Base-by-base conservation (phyloP, 2,113 vertebrate genomes). In the Xenopus borealis region DNA sequence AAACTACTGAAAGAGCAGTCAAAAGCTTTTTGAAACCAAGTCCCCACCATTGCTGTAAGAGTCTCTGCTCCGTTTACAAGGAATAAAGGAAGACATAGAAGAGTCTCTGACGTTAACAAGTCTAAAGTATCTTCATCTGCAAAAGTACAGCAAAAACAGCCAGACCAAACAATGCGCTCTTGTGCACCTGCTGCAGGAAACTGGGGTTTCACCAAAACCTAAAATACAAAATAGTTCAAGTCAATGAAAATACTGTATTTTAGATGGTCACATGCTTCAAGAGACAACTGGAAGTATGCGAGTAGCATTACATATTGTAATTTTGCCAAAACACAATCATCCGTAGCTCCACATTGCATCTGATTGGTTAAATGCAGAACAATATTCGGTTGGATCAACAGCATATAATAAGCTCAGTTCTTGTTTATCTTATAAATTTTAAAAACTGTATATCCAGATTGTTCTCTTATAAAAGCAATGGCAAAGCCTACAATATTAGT, bases 11-110 rank as follows among this genome's bases (percentile, higher is more conserved):
- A 95, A 78, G 67, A 88, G 81, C 96, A 98, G 88, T 99, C 96
- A 4, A 99, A 99, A 12, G 83, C 93, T 80, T 84, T 89, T 84
- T 94, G 88, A 81, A 98, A 94, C 97, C 97, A 99, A 4, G 82
- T 88, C 19, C 92, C 92, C 3, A 98, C 90, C 19, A 92, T 10
- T 17, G 86, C 12, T 0, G 91, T 92, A 72, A 96, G 89, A 13
- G 55, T 58, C 59, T 94, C 93, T 0, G 93, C 45, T 7, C 95
- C 96, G 0, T 86, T 89, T 67, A 81, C 83, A 74, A 95, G 90
- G 74, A 98, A 94, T 12, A 98, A 82, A 1, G 97, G 96, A 20
- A 99, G 81, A 62, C 92, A 95, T 70, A 88, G 91, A 61, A 99
- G 96, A 19, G 92, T 91, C 44, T 92, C 71, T 0, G 93, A 84